Base-by-base conservation (phyloP, 1,140 invertebrate species). In the Brachionus asplanchnoidis region DNA sequence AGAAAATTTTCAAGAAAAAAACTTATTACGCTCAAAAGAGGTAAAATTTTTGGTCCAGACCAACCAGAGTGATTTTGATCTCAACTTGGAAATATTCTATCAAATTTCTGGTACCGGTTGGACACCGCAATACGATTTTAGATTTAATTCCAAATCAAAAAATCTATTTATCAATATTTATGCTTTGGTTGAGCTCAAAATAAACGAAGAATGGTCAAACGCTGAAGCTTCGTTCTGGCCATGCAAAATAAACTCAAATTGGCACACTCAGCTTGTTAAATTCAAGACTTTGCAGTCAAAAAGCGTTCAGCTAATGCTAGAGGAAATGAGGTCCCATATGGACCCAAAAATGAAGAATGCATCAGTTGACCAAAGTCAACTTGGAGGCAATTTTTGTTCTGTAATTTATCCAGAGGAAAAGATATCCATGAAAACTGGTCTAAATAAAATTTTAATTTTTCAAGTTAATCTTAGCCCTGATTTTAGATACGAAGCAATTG, bases 401-500 rank as follows among this genome's bases (percentile, higher is more conserved):
- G 40, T 20, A 42, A 20, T 73, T 20, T 3, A 17, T 8, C 36
- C 40, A 20, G 36, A 73, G 17, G 1, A 73, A 73, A 73, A 73
- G 42, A 2, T 73, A 9, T 17, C 32, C 4, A 20, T 73, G 9
- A 73, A 42, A 73, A 20, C 36, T 73, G 17, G 28, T n/a, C 17
- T 11, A 17, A 42, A 40, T 40, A 40, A 20, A 73, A 17, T 73
- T 20, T 40, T 73, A 9, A 17, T 42, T 40, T 20, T 3, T 0
- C 40, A 73, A 42, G 68, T 90, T 20, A 88, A 90, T 46, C 80
- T 90, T 9, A 85, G 87, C 42, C 87, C 90, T 12, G 82, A 83
- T 9, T 87, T 91, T 75, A 86, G 87, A 53, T 88, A 90, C 79
- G 86, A 89, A 50, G 86, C 86, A 44, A 86, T 90, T 23, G 90